Percentiles rank a stretch among this genome's conserved stretches.
phyloP scores from a whole-genome alignment of 1,140 invertebrate species.

The Cydia fagiglandana region DNA sequence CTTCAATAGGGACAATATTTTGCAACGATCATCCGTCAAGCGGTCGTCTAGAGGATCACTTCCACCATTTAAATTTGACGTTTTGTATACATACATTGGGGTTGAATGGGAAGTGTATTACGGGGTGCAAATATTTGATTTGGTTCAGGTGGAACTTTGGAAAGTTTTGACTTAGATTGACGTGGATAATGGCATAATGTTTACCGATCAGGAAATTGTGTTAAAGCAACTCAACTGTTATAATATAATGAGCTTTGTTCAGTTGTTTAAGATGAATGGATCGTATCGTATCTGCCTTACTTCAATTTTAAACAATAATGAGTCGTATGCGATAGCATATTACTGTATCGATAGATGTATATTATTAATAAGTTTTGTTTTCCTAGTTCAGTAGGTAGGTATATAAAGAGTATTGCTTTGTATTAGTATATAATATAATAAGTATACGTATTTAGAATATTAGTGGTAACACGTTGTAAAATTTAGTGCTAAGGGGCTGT shows the following conservation, averaged over 20 bases:
- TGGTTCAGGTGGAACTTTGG: slow-evolving; percentile 4
- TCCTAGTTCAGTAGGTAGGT: no score
- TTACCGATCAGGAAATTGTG: background rate
- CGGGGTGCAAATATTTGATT: slow-evolving; percentile 8
- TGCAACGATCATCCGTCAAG: slow-evolving; percentile 50
- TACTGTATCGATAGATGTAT: no score
- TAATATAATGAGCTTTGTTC: background rate
- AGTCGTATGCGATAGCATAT: no score
- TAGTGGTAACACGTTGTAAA: no score
- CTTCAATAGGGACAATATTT: slow-evolving; percentile 45
- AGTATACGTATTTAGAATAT: no score
- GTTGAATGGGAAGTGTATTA: slow-evolving; percentile 10
- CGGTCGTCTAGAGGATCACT: slow-evolving; percentile 43
- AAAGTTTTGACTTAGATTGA: slow-evolving; percentile 1
- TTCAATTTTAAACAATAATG: no score
- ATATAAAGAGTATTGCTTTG: no score
- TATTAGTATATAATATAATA: no score
- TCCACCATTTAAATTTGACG: slow-evolving; percentile 55
- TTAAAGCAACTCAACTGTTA: background rate
- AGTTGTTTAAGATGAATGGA: background rate
- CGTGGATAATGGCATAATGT: background rate
- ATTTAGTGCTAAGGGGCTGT: no score
- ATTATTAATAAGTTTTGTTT: no score
- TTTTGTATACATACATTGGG: slow-evolving; percentile 34
- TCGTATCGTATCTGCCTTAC: no score